These are phyloP conservation scores for Pterocles orientalis DNA, from an alignment of 2,113 vertebrate genomes.

Conservation along the genomic window DNA sequence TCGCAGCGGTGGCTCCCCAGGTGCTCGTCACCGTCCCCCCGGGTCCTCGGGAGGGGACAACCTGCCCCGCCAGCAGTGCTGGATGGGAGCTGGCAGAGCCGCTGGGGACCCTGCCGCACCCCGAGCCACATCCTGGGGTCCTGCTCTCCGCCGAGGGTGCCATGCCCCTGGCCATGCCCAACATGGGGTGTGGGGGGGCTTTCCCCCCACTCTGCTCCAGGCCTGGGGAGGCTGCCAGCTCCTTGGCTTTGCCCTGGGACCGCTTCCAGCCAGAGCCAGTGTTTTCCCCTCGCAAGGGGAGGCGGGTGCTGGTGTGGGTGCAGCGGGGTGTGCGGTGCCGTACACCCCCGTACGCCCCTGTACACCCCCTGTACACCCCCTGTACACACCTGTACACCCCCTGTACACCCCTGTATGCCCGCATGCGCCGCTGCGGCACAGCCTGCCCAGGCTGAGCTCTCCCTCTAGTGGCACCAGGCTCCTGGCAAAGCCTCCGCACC, in stretches of 20 bases:
- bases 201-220: not conserved
- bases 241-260: not conserved
- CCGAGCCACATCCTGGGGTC: accelerated
- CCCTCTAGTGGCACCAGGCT: conserved; percentile 55
- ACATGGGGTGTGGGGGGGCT: accelerated
- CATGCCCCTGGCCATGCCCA: accelerated
- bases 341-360: not conserved
- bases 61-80: not conserved
- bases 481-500: not conserved
- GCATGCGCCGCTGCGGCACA: not conserved
- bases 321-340: not conserved
- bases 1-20: not conserved
- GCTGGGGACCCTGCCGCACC: accelerated
- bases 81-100: accelerated
- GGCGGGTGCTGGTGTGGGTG: not conserved
- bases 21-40: accelerated
- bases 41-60: not conserved
- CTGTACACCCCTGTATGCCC: accelerated
- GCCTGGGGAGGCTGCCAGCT: not conserved
- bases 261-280: accelerated
- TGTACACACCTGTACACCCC: accelerated
- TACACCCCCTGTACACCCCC: not conserved
- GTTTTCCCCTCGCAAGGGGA: accelerated
- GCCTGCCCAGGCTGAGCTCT: conserved; percentile 29
- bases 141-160: not conserved